Evolutionary conservation across 2,113 vertebrate species (phyloP).

Genomic region (Onychorhynchus coronatus): DNA sequence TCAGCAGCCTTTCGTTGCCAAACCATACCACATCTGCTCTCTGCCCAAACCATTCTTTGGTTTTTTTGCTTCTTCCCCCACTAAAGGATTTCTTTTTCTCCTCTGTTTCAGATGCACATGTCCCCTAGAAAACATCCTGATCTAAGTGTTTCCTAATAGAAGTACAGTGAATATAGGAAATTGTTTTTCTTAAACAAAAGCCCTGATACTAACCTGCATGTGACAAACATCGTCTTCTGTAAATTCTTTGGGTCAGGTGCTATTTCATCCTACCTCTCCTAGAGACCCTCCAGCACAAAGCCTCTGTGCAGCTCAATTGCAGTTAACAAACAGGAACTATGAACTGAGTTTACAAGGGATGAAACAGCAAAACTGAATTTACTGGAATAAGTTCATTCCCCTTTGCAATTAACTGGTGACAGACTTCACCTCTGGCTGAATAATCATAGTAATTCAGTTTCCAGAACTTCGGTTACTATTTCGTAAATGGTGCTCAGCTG

Average conservation of each 20-base stretch:
- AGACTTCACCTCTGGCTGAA: slow-evolving; percentile 55
- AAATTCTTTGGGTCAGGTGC: background rate
- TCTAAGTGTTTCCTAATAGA: background rate
- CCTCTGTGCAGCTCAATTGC: background rate
- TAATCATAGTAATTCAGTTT: slow-evolving; percentile 53
- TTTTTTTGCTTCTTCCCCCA: background rate
- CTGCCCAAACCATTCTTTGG: background rate
- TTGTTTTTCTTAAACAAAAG: background rate
- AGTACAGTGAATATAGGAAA: background rate
- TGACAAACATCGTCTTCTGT: background rate
- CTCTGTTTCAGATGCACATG: background rate
- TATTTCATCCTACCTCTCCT: background rate
- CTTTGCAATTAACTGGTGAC: slow-evolving; percentile 54
- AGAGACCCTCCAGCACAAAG: slow-evolving; percentile 7
- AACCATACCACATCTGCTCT: background rate
- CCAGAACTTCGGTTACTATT: slow-evolving; percentile 25
- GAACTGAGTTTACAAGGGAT: slow-evolving; percentile 15
- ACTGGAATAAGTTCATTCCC: slow-evolving; percentile 46
- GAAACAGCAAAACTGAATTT: slow-evolving; percentile 27
- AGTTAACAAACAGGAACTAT: slow-evolving; percentile 42
- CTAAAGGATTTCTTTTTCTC: background rate
- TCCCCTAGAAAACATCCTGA: background rate
- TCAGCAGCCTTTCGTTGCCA: background rate
- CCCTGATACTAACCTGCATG: background rate
- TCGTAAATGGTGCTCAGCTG: slow-evolving; percentile 26